Base-by-base conservation (phyloP, 1,140 invertebrate species). In the Paramacrobiotus metropolitanus region DNA sequence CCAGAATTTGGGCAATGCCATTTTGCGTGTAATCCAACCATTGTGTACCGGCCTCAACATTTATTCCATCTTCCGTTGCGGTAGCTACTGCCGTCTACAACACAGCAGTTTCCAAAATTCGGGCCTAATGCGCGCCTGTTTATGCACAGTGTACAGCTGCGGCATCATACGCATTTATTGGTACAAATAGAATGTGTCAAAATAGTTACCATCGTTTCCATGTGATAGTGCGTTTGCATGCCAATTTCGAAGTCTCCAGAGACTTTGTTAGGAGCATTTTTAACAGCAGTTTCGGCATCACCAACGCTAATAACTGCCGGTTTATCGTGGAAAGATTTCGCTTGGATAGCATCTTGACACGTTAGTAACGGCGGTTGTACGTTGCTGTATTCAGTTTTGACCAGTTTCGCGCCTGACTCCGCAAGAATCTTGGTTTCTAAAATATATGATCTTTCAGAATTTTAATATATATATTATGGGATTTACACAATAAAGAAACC, bases 351-450 rank as follows among this genome's bases (percentile, higher is more conserved):
- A 30, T 84, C 80, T 62, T 76, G 67, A 4, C 84, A 73, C 1
- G 71, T 79, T n/a, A 85, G 63, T 15, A 84, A 68, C 1, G 80
- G 76, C 59, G 77, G 77, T 62, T 69, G 65, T 0, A 73, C 55
- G n/a, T 77, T 73, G 4, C 67, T 66, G 65, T 86, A 84, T 9
- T 74, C 75, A n/a, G 87, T 73, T 68, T 80, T 77, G 1, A 87
- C 81, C 64, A 79, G 69, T 31, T 77, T 74, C 0, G 80, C 77
- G 2, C 83, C 83, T 40, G 77, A 71, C 1, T 80, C 69, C 1
- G 83, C 83, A 30, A 78, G 63, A 28, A 73, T 71, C 31, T 79
- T 73, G 31, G 74, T 61, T 28, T 79, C 15, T 40, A 15, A 40
- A 40, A n/a, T 40, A 40, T 15, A n/a, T n/a, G n/a, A 40, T 40